These are phyloP conservation scores for Raja brachyura DNA, from an alignment of 2,113 vertebrate genomes.

Conservation along the genomic window DNA sequence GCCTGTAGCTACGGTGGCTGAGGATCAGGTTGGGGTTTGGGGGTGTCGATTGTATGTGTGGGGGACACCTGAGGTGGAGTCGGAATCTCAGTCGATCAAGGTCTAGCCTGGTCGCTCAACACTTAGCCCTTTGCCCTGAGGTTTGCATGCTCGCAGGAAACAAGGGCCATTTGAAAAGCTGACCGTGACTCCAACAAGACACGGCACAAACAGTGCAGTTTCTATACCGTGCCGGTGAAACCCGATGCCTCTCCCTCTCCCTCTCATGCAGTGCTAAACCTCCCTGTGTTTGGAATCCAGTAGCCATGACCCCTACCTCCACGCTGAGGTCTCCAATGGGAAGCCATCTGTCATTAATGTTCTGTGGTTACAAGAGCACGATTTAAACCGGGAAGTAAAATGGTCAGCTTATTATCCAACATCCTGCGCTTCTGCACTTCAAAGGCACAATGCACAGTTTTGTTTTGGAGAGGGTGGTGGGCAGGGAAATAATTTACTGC, in stretches of 20 bases:
- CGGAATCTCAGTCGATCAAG: background rate
- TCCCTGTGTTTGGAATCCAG: background rate
- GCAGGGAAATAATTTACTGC: background rate
- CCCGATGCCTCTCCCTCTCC: background rate
- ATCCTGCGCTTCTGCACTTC: constrained; percentile 16
- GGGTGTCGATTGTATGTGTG: background rate
- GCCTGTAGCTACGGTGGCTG: background rate
- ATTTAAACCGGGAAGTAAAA: constrained; percentile 23
- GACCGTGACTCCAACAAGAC: background rate
- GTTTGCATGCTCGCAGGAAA: background rate
- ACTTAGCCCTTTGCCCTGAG: background rate
- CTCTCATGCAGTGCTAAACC: background rate
- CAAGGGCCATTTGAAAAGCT: background rate
- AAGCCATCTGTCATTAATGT: constrained; percentile 37
- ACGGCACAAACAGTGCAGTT: background rate
- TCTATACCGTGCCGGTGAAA: background rate
- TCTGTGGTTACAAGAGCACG: constrained; percentile 19
- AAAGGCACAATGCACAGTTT: background rate
- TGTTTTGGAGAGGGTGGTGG: background rate
- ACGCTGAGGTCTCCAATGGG: background rate
- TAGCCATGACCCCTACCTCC: background rate
- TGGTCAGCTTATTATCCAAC: constrained; percentile 9
- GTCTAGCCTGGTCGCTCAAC: too few relatives aligned
- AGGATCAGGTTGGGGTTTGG: background rate
- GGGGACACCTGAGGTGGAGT: background rate